Percentiles rank a stretch among this genome's conserved stretches.
Conservation (phyloP, 2,113 vertebrate genomes). For the Dasyurus viverrinus region DNA sequence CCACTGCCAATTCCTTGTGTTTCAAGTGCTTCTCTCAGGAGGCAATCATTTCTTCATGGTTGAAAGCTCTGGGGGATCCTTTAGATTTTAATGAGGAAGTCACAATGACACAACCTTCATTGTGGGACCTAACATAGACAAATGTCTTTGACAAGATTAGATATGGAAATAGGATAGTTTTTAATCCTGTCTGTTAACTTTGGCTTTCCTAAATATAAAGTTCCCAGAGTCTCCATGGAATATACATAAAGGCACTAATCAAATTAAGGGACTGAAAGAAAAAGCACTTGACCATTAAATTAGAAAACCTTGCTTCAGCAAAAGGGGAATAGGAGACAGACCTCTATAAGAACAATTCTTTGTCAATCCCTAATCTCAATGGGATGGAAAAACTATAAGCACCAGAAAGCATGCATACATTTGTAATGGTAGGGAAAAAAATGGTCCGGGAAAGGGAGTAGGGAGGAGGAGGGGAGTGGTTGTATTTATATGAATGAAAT, state of each 20-base stretch:
- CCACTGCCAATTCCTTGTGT: constrained; percentile 16
- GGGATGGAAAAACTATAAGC: constrained; percentile 18
- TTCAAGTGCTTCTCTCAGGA: constrained; percentile 37
- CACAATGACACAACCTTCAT: not conserved
- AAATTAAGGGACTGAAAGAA: constrained; percentile 40
- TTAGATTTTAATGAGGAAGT: constrained; percentile 18
- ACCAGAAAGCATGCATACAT: not conserved
- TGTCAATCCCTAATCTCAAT: constrained; percentile 7
- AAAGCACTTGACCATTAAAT: constrained; percentile 48
- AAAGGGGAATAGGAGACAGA: constrained; percentile 28
- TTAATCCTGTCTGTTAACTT: not conserved
- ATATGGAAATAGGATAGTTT: constrained; percentile 5
- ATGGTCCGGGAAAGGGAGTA: not conserved
- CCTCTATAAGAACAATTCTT: not conserved
- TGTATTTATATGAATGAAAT: not conserved
- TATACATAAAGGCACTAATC: constrained; percentile 3
- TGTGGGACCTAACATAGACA: not conserved
- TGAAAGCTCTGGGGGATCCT: constrained; percentile 43
- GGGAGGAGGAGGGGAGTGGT: not conserved
- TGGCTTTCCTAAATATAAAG: constrained; percentile 14
- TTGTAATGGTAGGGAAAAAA: not conserved
- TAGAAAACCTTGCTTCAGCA: constrained; percentile 31
- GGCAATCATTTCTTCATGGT: not conserved
- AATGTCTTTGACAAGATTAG: not conserved
- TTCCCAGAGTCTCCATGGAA: not conserved